Base-by-base conservation (phyloP, 2,888 invertebrate genomes). In the Acleris literana region DNA sequence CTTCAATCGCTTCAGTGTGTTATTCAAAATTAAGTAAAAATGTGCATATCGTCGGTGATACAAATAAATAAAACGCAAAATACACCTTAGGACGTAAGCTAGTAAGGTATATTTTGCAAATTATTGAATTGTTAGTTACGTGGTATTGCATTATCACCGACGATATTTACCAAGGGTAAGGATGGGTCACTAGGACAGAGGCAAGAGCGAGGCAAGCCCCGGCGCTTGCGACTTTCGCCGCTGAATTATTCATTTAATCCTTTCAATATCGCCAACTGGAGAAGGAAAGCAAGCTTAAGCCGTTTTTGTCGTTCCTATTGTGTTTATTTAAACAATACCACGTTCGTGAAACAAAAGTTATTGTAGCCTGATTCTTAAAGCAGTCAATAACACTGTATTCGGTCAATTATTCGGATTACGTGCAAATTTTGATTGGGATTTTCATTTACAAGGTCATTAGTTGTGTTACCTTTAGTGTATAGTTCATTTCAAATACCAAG, bases 171-270 rank as follows among this genome's bases (percentile, higher is more conserved):
- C 83, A 84, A 85, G 79, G 75, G 3, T 33, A 78, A 79, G 46
- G 60, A 52, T 56, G 55, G 66, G 66, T 66, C 66, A 81, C 82
- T 84, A 79, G 84, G 83, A 81, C 81, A 77, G 77, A 81, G 76
- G 76, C 77, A 74, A 75, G 80, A 82, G 81, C 79, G 78, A 79
- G 80, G 78, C 77, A 74, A 81, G 76, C 78, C 78, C 74, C 78
- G 79, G 71, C 79, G 79, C 81, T 82, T 78, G 76, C 78, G 84
- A 85, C 86, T 86, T 85, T 85, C 77, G 74, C 72, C 81, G 72
- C 84, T 87, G 85, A 85, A 87, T 87, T 78, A 87, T 87, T 87
- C 86, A 87, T 86, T 87, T 86, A 87, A 87, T 87, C 86, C 87
- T 86, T 87, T 85, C 86, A 84, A 87, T 87, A 86, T 85, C 82